Base-by-base conservation (phyloP, 2,797 vertebrate genomes). In the Pseudomugil gertrudae region DNA sequence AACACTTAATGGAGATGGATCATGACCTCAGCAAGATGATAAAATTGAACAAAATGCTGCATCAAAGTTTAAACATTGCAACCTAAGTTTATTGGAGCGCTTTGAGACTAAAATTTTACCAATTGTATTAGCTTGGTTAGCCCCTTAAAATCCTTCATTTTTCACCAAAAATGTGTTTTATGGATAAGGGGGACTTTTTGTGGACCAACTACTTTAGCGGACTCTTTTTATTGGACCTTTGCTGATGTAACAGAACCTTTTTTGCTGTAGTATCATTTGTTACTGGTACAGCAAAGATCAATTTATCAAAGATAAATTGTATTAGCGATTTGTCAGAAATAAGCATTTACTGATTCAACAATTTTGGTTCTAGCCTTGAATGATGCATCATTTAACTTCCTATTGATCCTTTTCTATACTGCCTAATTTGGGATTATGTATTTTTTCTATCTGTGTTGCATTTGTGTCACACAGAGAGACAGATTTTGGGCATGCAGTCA, bases 21-120 rank as follows among this genome's bases (percentile, higher is more conserved):
- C 74, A 26, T 56, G 65, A 84, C 33, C 63, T 74, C 67, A 72
- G 63, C 27, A 62, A 62, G 55, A 75, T 74, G 76, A 75, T 76
- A 76, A 35, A 66, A 75, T 11, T 60, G 29, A 83, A 72, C 30
- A 26, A 52, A 63, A 71, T 2, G 4, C 30, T 11, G 24, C 38
- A 40, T 27, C 54, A 26, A 72, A 79, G 3, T 27, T 13, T 35
- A 33, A 68, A 54, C 55, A 17, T 63, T 51, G 70, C 0, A 13
- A 4, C 23, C 50, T 55, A 33, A 43, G 8, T 48, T 64, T 60
- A 33, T 57, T 61, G 5, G 33, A 43, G 43, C 14, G 9, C 9
- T 5, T 14, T 5, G 4, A 5, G 9, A 19, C 10, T 50, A 1
- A 69, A 43, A 65, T 17, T 17, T 26, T 10, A 2, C 21, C 19